Percentiles rank a stretch among this genome's conserved stretches.
Conservation (phyloP, 2,113 vertebrate species). For the Cranoglanis bouderius region DNA sequence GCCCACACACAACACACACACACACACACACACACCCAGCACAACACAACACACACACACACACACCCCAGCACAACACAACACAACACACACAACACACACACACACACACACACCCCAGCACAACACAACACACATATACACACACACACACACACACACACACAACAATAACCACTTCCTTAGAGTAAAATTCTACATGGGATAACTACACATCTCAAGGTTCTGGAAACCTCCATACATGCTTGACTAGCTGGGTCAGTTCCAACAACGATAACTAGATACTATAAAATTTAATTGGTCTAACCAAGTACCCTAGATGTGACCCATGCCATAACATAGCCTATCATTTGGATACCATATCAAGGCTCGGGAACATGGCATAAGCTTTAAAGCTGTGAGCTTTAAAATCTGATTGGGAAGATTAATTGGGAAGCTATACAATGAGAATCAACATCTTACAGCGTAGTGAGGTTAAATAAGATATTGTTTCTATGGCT, state of each 20-base stretch:
- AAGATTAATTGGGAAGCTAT: background rate
- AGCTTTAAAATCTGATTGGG: background rate
- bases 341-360: background rate
- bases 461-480: background rate
- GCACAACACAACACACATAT: no score
- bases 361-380: background rate
- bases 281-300: background rate
- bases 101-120: background rate
- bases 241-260: background rate
- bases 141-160: constrained; percentile 17
- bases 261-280: background rate
- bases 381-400: background rate
- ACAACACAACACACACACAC: constrained; percentile 17
- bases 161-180: background rate
- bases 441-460: background rate
- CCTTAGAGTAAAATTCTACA: background rate
- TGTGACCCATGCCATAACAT: background rate
- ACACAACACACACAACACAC: constrained; percentile 7
- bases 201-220: background rate
- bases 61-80: background rate
- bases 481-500: no score
- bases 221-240: background rate
- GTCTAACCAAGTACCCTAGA: background rate
- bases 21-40: no score
- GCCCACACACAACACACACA: constrained; percentile 9